Base-by-base conservation (phyloP, 2,113 vertebrate genomes). In the Vulpes lagopus region DNA sequence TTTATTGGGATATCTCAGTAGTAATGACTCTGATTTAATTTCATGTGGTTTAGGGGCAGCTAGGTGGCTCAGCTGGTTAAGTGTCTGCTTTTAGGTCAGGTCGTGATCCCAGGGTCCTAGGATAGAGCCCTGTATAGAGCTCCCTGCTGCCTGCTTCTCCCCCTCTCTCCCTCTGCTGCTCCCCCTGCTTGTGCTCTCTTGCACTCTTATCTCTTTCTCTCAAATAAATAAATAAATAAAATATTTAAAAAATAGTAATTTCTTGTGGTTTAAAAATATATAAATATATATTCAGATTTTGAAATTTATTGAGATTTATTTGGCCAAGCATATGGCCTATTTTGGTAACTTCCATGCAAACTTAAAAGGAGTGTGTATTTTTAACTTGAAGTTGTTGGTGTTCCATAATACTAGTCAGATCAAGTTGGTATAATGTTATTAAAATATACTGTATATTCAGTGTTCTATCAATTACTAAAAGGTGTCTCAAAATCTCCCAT, bases 11-110 rank as follows among this genome's bases (percentile, higher is more conserved):
- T 30, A 64, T 22, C 43, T 79, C 55, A 87, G 20, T 80, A 80
- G 55, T 76, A 82, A 65, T 59, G 25, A 82, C 59, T 69, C 60
- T 83, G 27, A 60, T 76, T 93, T 78, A 67, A 96, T 88, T 82
- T 82, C 35, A 81, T 27, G 59, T 76, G 38, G 22, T 76, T 74
- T 65, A 80, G 43, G 43, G 43, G 43, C 43, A 43, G 43, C 43
- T 43, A 43, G 43, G 43, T 43, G 43, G 7, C 43, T 43, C 43
- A 43, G 43, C 43, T 43, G 43, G 7, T 43, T 43, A 43, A 43
- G 43, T 43, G 43, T 43, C 43, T 43, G 43, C 43, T 7, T 43
- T 43, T 43, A 43, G 43, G 43, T 43, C 43, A 43, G 43, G 5
- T 43, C 43, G 43, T 43, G 43, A 43, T 43, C 43, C 43, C 43